Evolutionary conservation across 2,113 vertebrate genomes (phyloP).

Genomic region (Gyps fulvus): DNA sequence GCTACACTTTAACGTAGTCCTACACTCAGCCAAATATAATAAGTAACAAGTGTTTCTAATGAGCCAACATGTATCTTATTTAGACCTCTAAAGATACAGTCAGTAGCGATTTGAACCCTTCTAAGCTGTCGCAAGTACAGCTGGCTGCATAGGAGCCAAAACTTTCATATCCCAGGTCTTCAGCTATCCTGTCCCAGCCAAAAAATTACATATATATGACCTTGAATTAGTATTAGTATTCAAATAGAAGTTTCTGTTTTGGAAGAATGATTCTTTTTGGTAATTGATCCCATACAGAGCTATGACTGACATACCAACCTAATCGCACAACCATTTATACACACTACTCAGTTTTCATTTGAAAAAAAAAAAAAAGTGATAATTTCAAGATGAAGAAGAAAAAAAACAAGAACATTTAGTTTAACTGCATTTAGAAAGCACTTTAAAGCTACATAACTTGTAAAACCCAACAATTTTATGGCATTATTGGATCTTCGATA

Average conservation of each 20-base stretch:
- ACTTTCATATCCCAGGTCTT: not conserved
- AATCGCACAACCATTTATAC: not conserved
- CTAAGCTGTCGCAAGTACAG: not conserved
- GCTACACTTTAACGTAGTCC: not conserved
- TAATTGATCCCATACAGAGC: not conserved
- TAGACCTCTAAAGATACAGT: not conserved
- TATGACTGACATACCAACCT: not conserved
- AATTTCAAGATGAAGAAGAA: conserved; percentile 2
- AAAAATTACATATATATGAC: not conserved
- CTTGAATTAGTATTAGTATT: not conserved
- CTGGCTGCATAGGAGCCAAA: not conserved
- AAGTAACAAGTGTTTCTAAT: not conserved
- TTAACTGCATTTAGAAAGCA: conserved; percentile 4
- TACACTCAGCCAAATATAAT: not conserved
- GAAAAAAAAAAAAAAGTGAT: not conserved
- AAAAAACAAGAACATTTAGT: not conserved
- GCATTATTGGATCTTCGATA: not conserved
- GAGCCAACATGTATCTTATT: not conserved
- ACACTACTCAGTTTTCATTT: not conserved
- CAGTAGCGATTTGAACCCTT: not conserved
- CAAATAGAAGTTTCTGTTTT: not conserved
- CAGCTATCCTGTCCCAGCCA: not conserved
- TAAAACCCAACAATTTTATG: not conserved
- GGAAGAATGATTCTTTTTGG: not conserved
- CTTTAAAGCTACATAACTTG: conserved; percentile 8